Percentiles rank a stretch among this genome's conserved stretches.
Evolutionary conservation across 2,888 invertebrate species (phyloP).

Genomic region (Athalia circularis): DNA sequence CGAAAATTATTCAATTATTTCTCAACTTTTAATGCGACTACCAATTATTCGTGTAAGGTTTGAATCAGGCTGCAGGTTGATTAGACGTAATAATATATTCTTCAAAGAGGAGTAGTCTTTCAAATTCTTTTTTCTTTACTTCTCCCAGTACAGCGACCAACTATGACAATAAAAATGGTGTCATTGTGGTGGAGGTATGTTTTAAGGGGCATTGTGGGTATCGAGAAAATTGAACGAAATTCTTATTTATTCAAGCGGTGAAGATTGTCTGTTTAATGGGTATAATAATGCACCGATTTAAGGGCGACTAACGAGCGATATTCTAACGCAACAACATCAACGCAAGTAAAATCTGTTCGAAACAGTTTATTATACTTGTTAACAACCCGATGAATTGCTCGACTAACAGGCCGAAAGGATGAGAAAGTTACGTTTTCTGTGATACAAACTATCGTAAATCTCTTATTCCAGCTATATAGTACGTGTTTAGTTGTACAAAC

Average conservation of each 20-base stretch:
- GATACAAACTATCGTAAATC: background rate
- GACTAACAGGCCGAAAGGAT: background rate
- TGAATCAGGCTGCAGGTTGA: too few species aligned
- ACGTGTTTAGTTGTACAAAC: too few species aligned
- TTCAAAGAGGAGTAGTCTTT: too few species aligned
- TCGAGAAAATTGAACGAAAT: constrained; percentile 23
- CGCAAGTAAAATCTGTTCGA: background rate
- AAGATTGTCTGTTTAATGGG: background rate
- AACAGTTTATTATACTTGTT: constrained; percentile 28
- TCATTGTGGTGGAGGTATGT: background rate
- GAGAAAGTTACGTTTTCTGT: constrained; percentile 5
- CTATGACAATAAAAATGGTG: too few species aligned
- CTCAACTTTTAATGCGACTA: too few species aligned
- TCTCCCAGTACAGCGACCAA: background rate
- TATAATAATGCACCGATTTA: background rate
- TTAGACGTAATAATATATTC: too few species aligned
- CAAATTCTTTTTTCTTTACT: background rate
- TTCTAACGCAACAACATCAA: background rate
- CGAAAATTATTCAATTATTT: too few species aligned
- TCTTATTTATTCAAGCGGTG: constrained; percentile 31
- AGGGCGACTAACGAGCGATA: constrained; percentile 15
- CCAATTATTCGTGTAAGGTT: too few species aligned
- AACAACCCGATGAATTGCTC: constrained; percentile 37
- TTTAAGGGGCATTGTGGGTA: background rate
- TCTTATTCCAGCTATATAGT: background rate